Evolutionary conservation across 2,888 invertebrate genomes (phyloP).

Genomic region (Plutella xylostella): DNA sequence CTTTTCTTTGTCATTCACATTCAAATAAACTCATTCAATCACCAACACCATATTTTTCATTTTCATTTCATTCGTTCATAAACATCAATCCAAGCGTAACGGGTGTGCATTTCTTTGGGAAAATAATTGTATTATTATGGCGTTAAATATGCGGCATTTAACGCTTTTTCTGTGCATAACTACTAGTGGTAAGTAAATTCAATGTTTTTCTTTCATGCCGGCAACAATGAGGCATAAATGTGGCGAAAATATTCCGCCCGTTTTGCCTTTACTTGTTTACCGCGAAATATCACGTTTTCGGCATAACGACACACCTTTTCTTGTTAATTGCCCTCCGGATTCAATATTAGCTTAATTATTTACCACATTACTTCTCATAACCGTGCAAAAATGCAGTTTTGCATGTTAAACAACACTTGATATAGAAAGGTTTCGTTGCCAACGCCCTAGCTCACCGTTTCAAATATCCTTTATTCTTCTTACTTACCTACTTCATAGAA

Average conservation of each 20-base stretch:
- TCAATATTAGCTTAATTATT: no score
- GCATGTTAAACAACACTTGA: not conserved
- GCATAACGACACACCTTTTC: no score
- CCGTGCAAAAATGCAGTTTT: no score
- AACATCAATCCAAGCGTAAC: not conserved
- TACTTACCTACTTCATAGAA: not conserved
- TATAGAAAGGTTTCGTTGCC: not conserved
- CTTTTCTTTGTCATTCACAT: not conserved
- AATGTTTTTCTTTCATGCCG: conserved; percentile 5
- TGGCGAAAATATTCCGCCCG: no score
- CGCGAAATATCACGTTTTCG: no score
- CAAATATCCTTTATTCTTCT: no score
- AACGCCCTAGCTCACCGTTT: not conserved
- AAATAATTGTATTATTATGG: conserved; percentile 26
- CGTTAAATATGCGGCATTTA: conserved; percentile 30
- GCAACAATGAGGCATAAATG: no score
- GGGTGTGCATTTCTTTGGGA: not conserved
- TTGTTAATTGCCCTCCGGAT: no score
- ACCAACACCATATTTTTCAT: not conserved
- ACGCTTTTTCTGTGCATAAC: conserved; percentile 28
- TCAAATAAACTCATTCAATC: no score
- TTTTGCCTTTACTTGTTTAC: no score
- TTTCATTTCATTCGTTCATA: conserved; percentile 4
- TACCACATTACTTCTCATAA: no score
- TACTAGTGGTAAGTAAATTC: conserved; percentile 34